Evolutionary conservation across 2,888 invertebrate species (phyloP).

Genomic region (Eilema sororculum): DNA sequence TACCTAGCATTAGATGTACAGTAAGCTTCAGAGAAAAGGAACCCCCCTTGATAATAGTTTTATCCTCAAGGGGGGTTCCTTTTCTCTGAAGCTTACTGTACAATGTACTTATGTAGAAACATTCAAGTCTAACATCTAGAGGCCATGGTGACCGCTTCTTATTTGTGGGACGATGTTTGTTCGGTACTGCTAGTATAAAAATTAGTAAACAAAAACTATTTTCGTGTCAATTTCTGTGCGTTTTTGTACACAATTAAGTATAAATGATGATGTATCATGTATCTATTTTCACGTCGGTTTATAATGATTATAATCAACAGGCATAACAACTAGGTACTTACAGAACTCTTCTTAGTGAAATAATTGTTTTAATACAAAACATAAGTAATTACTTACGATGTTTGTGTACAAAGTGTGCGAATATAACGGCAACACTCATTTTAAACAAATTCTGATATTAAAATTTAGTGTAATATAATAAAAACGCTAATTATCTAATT

Average conservation of each 20-base stretch:
- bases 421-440: background rate
- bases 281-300: background rate
- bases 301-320: background rate
- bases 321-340: background rate
- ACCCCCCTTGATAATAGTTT: no score
- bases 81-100: no score
- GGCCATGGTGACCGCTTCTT: background rate
- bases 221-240: background rate
- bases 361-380: background rate
- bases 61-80: no score
- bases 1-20: no score
- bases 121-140: no score
- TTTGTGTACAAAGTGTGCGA: slow-evolving; percentile 1
- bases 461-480: background rate
- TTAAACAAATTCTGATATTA: background rate
- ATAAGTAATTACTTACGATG: background rate
- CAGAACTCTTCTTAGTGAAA: background rate
- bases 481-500: background rate
- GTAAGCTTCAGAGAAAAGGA: no score
- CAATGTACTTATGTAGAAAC: no score
- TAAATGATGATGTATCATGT: no score
- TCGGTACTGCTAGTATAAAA: no score
- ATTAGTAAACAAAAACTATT: no score
- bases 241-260: no score
- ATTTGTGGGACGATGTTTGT: no score